Evolutionary conservation across 2,797 vertebrate genomes (phyloP), one percentile per base, ranked within the genome.

Genomic region (Melanotaenia trifasciata): DNA sequence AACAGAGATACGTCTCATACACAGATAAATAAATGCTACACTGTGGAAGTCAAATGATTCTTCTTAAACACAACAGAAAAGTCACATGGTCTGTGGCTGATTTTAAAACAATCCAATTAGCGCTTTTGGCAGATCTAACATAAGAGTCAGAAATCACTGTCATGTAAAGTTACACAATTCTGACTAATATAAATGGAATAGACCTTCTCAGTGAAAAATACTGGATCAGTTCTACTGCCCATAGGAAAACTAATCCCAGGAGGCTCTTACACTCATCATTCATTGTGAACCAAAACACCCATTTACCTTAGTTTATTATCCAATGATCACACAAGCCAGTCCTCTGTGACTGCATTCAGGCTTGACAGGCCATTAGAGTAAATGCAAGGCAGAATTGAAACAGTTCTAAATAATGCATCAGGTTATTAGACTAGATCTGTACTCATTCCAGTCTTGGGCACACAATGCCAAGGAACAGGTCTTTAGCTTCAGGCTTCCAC

Each of bases 351-450:
- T 87, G 78, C 72, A 80, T 87, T 83, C 81, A 83, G 88, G 68
- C 75, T 57, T 88, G 90, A 91, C 90, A 89, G 90, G 84, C 86
- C 88, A 93, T 93, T 94, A 93, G 74, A 84, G 82, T 83, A 87
- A 92, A 90, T 82, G 90, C 85, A 87, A 70, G 73, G 81, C 71
- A 84, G 81, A 84, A 89, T 80, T 79, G 85, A 90, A 84, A 88
- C 86, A 60, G 59, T 22, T 85, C 76, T 94, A 90, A 94, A 94
- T 94, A 92, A 93, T 94, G 88, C 83, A 94, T 80, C 74, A 74
- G 75, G 86, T 92, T 90, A 93, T 93, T 92, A 92, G 86, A 87
- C 73, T 81, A 86, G 84, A 92, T 90, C 79, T 89, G 86, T 85
- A 87, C 81, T 90, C 87, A 83, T 87, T 90, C 53, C 68, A 70